phyloP scores from a whole-genome alignment of 1,140 invertebrate species.

The Anastrepha obliqua region DNA sequence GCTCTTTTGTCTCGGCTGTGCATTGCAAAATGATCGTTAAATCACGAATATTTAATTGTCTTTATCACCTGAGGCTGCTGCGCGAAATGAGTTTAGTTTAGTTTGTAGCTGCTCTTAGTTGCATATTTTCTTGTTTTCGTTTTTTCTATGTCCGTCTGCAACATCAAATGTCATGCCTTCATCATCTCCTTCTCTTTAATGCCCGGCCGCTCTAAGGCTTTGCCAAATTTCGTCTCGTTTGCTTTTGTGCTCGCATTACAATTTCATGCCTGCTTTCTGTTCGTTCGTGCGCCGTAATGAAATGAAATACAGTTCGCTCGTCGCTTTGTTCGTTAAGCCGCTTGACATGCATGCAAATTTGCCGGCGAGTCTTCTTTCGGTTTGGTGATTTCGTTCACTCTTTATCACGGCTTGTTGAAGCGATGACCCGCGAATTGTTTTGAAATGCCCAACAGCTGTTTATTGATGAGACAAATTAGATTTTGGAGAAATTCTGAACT shows the following conservation, averaged over 20 bases:
- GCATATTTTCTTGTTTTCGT: not conserved
- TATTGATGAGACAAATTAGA: conserved; percentile 49
- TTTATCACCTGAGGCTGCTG: conserved; percentile 74
- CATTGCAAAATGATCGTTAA: conserved; percentile 74
- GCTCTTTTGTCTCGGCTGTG: not conserved
- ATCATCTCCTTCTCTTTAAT: not conserved
- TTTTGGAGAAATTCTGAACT: conserved; percentile 13
- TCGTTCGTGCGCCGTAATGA: conserved; percentile 36
- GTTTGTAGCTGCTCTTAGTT: not conserved
- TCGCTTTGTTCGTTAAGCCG: conserved; percentile 34
- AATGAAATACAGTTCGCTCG: conserved; percentile 32
- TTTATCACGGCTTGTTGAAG: not conserved
- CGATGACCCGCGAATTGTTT: not conserved
- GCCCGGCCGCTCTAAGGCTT: not conserved
- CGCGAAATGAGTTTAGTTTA: conserved; percentile 56
- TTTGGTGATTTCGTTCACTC: not conserved
- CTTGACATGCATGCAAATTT: conserved; percentile 49
- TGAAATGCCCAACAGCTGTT: conserved; percentile 47
- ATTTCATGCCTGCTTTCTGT: conserved; percentile 48
- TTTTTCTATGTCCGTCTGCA: not conserved
- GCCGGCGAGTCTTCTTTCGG: not conserved
- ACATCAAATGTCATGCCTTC: conserved; percentile 3
- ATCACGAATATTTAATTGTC: conserved; percentile 75
- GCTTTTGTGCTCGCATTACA: conserved; percentile 44
- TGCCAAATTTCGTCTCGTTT: not conserved